These are phyloP conservation scores for Euplexia lucipara DNA, from an alignment of 2,888 invertebrate species.

Conservation along the genomic window DNA sequence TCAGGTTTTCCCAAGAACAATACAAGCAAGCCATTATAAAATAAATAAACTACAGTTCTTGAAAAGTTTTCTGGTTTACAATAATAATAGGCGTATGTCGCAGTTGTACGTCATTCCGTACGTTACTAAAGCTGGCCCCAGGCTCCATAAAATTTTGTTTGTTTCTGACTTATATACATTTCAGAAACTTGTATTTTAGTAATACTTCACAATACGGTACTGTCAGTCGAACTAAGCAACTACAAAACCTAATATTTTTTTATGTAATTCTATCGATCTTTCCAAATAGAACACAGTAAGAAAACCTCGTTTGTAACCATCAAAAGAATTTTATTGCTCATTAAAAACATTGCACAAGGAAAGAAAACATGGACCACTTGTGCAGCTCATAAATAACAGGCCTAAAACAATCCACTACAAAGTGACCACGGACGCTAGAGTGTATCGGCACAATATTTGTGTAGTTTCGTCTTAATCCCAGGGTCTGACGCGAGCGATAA, in stretches of 20 bases:
- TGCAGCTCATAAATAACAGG: constrained; percentile 51
- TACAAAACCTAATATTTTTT: too few relatives aligned
- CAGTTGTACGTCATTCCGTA: neutral
- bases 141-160: too few relatives aligned
- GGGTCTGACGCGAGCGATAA: constrained; percentile 80
- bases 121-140: neutral
- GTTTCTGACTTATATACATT: too few relatives aligned
- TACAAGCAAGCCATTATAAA: neutral
- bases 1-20: too few relatives aligned
- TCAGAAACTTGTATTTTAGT: too few relatives aligned
- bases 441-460: constrained; percentile 73
- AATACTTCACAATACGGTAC: too few relatives aligned
- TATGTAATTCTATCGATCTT: neutral
- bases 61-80: constrained; percentile 18
- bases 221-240: too few relatives aligned
- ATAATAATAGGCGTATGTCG: neutral
- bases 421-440: constrained; percentile 67
- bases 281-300: neutral
- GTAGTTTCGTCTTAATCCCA: constrained; percentile 79
- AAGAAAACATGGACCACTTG: constrained; percentile 51
- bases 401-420: constrained; percentile 66
- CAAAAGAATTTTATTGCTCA: constrained; percentile 53
- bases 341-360: constrained; percentile 51
- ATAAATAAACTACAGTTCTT: neutral
- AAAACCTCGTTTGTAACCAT: constrained; percentile 9